A percentile compares a stretch with the other conserved stretches of the same genome.
Conservation (phyloP, 2,113 vertebrate species). For the Vombatus ursinus region DNA sequence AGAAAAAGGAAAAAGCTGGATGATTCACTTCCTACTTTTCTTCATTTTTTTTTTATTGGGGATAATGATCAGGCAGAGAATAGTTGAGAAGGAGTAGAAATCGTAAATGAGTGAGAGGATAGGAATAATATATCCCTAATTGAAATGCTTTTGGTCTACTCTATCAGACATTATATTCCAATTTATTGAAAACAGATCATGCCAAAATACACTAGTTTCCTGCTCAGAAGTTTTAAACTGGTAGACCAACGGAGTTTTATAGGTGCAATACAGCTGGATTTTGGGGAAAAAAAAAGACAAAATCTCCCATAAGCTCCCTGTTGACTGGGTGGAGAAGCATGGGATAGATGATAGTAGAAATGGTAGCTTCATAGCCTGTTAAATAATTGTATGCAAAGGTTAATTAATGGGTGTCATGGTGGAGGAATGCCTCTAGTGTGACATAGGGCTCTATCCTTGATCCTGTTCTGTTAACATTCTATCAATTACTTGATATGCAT, state of each 20-base stretch:
- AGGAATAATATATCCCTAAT: neutral
- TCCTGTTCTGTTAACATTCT: too few species aligned
- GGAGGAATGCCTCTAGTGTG: too few species aligned
- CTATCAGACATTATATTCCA: neutral
- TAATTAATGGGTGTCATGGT: too few species aligned
- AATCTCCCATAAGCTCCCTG: neutral
- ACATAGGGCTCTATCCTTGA: too few species aligned
- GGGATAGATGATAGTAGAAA: neutral
- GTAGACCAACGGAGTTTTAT: neutral
- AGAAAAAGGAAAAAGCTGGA: neutral
- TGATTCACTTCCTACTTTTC: neutral
- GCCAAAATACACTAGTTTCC: neutral
- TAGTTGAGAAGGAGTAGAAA: neutral
- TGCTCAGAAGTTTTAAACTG: neutral
- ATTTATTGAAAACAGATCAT: neutral
- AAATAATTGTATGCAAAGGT: too few species aligned
- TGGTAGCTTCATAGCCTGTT: neutral
- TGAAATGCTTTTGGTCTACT: neutral
- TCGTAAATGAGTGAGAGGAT: neutral
- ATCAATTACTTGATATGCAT: too few species aligned
- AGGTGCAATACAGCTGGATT: neutral
- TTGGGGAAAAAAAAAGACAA: neutral
- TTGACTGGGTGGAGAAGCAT: neutral
- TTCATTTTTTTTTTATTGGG: neutral
- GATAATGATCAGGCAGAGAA: neutral